phyloP scores from a whole-genome alignment of 2,113 vertebrate species.

The Turnix velox region DNA sequence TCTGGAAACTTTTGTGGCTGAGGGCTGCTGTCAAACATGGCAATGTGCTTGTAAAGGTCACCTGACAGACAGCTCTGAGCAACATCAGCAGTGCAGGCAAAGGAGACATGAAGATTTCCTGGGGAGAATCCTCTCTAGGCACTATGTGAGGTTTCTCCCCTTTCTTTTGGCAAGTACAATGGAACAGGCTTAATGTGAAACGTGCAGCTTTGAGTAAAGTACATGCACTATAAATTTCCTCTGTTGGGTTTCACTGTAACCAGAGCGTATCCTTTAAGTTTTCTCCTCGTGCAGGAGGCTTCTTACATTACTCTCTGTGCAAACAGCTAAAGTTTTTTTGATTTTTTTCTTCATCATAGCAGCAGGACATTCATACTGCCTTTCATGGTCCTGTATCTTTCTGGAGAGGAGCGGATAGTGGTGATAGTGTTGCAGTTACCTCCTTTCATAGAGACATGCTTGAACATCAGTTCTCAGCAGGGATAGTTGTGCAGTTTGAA shows the following conservation, averaged over 20 bases:
- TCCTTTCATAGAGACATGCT: neutral
- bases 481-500: neutral
- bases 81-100: neutral
- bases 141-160: neutral
- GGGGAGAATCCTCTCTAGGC: neutral
- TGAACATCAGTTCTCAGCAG: neutral
- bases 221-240: neutral
- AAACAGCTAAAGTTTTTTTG: neutral
- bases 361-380: neutral
- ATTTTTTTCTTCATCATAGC: neutral
- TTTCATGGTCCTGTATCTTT: neutral
- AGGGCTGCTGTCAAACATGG: neutral
- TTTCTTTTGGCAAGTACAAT: neutral
- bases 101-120: neutral
- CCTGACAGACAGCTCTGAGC: neutral
- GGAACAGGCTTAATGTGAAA: slow-evolving; percentile 14
- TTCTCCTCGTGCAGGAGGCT: neutral
- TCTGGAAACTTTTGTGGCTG: neutral
- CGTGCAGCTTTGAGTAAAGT: neutral
- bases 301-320: neutral
- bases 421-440: neutral
- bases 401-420: neutral
- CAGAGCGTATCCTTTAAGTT: neutral
- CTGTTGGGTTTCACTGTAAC: neutral
- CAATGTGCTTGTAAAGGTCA: neutral